Conservation (phyloP, 2,888 invertebrate genomes). For the Elmis aenea region DNA sequence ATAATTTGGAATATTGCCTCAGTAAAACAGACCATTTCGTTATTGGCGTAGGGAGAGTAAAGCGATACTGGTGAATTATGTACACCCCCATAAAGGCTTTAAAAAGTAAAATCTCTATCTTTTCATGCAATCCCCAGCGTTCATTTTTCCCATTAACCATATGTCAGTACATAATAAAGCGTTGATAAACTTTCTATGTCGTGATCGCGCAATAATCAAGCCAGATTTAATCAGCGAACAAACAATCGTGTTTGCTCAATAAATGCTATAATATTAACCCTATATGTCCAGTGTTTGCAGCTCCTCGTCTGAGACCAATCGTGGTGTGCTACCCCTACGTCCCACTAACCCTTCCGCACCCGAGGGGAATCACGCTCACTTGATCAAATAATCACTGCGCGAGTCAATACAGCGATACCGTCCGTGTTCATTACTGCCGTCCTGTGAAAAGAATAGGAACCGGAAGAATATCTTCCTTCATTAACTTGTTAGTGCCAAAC, state of each 20-base stretch:
- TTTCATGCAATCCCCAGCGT: constrained; percentile 1
- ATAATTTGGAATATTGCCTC: constrained; percentile 33
- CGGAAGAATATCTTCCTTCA: too few species aligned
- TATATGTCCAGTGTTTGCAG: constrained; percentile 37
- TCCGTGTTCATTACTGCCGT: constrained; percentile 24
- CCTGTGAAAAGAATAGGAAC: too few species aligned
- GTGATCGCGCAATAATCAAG: constrained; percentile 37
- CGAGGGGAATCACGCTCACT: constrained; percentile 28
- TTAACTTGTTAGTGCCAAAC: too few species aligned
- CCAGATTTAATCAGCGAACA: constrained; percentile 38
- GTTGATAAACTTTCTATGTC: constrained; percentile 23
- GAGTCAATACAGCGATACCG: constrained; percentile 23
- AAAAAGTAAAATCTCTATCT: constrained; percentile 2
- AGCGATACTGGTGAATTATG: constrained; percentile 16
- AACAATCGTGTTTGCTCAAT: constrained; percentile 35
- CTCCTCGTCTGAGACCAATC: constrained; percentile 37
- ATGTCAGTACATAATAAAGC: constrained; percentile 14
- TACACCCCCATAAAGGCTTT: constrained; percentile 15
- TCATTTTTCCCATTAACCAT: constrained; percentile 11
- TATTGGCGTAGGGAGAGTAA: constrained; percentile 12
- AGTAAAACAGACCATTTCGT: constrained; percentile 35
- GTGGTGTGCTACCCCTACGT: constrained; percentile 21
- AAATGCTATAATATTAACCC: constrained; percentile 39
- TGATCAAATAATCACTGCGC: constrained; percentile 29
- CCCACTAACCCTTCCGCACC: constrained; percentile 20